Conservation (phyloP, 2,888 invertebrate genomes). For the Eupeodes latifasciatus region DNA sequence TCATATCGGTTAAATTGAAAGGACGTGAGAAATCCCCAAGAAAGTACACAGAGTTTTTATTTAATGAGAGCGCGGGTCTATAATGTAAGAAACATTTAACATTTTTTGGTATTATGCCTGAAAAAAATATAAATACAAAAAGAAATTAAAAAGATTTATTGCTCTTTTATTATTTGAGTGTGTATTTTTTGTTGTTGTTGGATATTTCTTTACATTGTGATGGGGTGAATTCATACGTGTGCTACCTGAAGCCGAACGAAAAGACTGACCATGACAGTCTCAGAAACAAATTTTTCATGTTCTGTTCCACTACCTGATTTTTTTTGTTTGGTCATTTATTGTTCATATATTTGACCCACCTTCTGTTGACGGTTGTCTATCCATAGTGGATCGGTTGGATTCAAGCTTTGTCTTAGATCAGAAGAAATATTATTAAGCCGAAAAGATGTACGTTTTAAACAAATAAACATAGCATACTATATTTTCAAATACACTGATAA, state of each 20-base stretch:
- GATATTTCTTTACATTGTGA: not conserved
- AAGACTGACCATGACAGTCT: constrained; percentile 67
- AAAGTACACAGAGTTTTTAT: constrained; percentile 68
- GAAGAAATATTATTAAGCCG: too few species aligned
- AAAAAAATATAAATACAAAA: constrained; percentile 55
- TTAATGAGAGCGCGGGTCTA: constrained; percentile 37
- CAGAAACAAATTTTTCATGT: constrained; percentile 59
- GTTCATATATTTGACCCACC: not conserved
- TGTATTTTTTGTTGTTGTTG: constrained; percentile 13
- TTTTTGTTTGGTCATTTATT: constrained; percentile 22
- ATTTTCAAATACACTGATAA: too few species aligned
- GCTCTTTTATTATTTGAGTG: constrained; percentile 61
- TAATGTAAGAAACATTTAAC: constrained; percentile 30
- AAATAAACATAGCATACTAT: too few species aligned
- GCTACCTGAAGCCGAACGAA: constrained; percentile 74
- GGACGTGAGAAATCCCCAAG: constrained; percentile 74
- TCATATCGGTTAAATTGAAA: constrained; percentile 72
- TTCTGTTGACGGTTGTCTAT: not conserved
- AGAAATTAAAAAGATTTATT: constrained; percentile 76
- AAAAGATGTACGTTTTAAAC: too few species aligned
- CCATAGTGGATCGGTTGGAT: not conserved
- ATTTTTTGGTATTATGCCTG: constrained; percentile 18
- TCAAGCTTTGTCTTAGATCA: too few species aligned
- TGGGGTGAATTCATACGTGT: constrained; percentile 60
- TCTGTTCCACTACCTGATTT: constrained; percentile 59